A percentile compares a stretch with the other conserved stretches of the same genome.
Conservation (phyloP, 2,888 invertebrate species). For the Calameuta filiformis region DNA sequence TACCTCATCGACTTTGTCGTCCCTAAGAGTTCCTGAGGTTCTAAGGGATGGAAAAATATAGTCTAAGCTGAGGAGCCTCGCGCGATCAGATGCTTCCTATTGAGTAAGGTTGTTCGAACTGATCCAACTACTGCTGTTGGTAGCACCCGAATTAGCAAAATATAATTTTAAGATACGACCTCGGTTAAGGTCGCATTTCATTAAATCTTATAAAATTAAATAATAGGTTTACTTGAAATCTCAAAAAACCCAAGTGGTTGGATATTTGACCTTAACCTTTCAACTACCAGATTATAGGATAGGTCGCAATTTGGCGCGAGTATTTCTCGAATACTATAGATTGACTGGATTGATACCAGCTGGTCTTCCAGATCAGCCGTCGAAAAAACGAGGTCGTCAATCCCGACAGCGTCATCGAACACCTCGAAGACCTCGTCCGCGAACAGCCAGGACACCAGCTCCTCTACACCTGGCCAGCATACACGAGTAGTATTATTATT, state of each 20-base stretch:
- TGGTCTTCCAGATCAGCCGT: conserved; percentile 60
- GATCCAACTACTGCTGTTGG: neutral
- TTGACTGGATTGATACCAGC: conserved; percentile 76
- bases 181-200: neutral
- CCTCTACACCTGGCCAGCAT: conserved; percentile 61
- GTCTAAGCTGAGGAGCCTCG: neutral
- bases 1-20: neutral
- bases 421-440: conserved; percentile 54
- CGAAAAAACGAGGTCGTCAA: conserved; percentile 56
- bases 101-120: neutral
- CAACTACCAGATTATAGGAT: conserved; percentile 75
- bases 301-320: conserved; percentile 80
- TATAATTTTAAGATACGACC: neutral
- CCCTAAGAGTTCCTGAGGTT: neutral
- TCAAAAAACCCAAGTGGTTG: neutral
- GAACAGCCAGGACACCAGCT: conserved; percentile 59
- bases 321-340: conserved; percentile 85
- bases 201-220: neutral
- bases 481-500: conserved; percentile 51
- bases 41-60: neutral
- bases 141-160: neutral
- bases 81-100: neutral
- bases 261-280: conserved; percentile 32
- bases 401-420: conserved; percentile 56
- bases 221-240: neutral